Evolutionary conservation across 2,113 vertebrate genomes (phyloP), one percentile per base, ranked within the genome.

Genomic region (Ceyx margarethae): DNA sequence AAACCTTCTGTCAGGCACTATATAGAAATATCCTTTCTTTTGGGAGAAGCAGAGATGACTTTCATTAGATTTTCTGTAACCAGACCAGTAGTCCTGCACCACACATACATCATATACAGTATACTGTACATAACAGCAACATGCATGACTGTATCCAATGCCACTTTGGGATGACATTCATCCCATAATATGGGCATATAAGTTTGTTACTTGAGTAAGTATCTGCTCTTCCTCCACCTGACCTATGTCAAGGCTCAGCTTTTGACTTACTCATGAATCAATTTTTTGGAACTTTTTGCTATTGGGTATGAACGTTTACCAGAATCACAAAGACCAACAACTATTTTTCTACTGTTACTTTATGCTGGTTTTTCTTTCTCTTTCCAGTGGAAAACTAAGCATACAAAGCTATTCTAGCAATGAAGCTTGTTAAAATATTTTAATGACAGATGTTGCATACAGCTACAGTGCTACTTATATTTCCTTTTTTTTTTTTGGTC

Each of bases 81-180:
- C 29, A 82, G 37, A 46, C 1, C 45, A 73, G 31, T 6, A 40
- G 42, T 13, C 29, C 56, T 33, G 4, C 25, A 43, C 31, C 10
- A 10, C 1, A 4, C 10, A 13, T 3, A 26, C 10, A 13, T 29
- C 4, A 3, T 3, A 21, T 21, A n/a, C 18, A 25, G 12, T 4
- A 13, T 0, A 3, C 19, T 11, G n/a, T 18, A 48, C 10, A 10
- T 25, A 50, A 13, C 28, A 64, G 21, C 3, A 35, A n/a, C 0
- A 1, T 19, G 17, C 2, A 5, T 15, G n/a, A 16, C 35, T 7
- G 3, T 15, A n/a, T 16, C 57, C 76, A 48, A 17, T 57, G 42
- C 15, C 35, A n/a, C 17, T 76, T 54, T 10, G 10, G 64, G 60
- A 37, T 25, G 77, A 31, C 21, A 31, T 19, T 60, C 28, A 68